A percentile compares a stretch with the other conserved stretches of the same genome.
These are phyloP conservation scores for Cybosia mesomella DNA, from an alignment of 2,888 invertebrate species.

Conservation along the genomic window DNA sequence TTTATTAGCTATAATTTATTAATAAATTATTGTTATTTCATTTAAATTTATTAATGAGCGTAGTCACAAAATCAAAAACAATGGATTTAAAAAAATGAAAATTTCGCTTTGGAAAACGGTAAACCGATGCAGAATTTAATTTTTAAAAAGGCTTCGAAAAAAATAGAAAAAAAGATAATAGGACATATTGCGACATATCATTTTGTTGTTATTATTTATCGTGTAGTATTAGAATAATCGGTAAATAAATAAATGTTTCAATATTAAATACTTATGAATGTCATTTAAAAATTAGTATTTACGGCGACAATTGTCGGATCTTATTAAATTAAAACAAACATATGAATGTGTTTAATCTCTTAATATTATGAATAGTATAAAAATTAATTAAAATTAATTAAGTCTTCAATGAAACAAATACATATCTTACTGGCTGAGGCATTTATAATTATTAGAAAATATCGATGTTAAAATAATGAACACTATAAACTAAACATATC, in stretches of 20 bases:
- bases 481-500: slow-evolving; percentile 64
- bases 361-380: slow-evolving; percentile 66
- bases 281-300: slow-evolving; percentile 56
- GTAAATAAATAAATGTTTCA: slow-evolving; percentile 62
- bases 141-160: slow-evolving; percentile 59
- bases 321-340: slow-evolving; percentile 57
- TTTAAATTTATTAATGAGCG: slow-evolving; percentile 32
- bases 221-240: slow-evolving; percentile 57
- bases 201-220: slow-evolving; percentile 60
- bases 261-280: slow-evolving; percentile 71
- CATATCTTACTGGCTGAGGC: slow-evolving; percentile 87
- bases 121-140: slow-evolving; percentile 71
- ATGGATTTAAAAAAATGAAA: slow-evolving; percentile 57
- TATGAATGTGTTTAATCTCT: slow-evolving; percentile 75
- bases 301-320: slow-evolving; percentile 54
- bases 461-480: slow-evolving; percentile 74
- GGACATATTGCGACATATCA: slow-evolving; percentile 58
- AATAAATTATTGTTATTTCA: background rate
- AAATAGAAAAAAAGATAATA: slow-evolving; percentile 54
- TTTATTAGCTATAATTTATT: slow-evolving; percentile 1
- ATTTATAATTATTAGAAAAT: slow-evolving; percentile 76
- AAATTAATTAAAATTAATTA: slow-evolving; percentile 61
- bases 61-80: slow-evolving; percentile 58
- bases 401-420: slow-evolving; percentile 83
- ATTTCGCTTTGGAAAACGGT: slow-evolving; percentile 76